Conservation (phyloP, 2,113 vertebrate genomes). For the Petrocephalus microphthalmus region DNA sequence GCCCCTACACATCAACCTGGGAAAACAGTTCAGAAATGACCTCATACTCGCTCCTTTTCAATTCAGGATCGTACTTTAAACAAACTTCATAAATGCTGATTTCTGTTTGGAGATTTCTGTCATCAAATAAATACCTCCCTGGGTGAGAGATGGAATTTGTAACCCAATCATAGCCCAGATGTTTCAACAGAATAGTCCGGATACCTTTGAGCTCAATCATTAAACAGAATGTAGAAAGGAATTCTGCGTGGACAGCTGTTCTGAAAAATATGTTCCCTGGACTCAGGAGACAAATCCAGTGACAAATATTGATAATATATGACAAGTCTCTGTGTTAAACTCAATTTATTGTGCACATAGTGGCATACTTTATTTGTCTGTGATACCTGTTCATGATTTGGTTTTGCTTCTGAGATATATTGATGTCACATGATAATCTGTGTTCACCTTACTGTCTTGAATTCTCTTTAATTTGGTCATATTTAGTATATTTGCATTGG, state of each 20-base stretch:
- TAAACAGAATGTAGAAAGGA: constrained; percentile 39
- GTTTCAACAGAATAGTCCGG: constrained; percentile 63
- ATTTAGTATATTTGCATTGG: not conserved
- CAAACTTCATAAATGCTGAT: constrained; percentile 12
- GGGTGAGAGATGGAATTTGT: constrained; percentile 40
- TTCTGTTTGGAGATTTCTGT: constrained; percentile 14
- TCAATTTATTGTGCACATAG: not conserved
- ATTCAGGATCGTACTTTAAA: constrained; percentile 5
- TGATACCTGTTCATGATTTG: not conserved
- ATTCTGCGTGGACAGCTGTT: constrained; percentile 3
- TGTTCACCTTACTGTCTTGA: not conserved
- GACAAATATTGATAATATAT: not conserved
- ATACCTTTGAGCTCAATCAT: constrained; percentile 45
- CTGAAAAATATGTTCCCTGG: constrained; percentile 13
- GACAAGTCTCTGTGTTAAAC: not conserved
- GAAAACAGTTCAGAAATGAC: not conserved
- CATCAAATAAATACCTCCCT: constrained; percentile 32
- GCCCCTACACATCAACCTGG: not conserved
- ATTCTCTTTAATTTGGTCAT: not conserved
- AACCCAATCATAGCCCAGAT: constrained; percentile 67
- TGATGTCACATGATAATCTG: not conserved
- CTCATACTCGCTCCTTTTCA: constrained; percentile 14
- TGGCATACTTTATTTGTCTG: not conserved
- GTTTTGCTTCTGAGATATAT: not conserved
- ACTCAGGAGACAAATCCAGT: not conserved